Evolutionary conservation across 2,113 vertebrate genomes (phyloP).

Genomic region (Sylvietta virens): DNA sequence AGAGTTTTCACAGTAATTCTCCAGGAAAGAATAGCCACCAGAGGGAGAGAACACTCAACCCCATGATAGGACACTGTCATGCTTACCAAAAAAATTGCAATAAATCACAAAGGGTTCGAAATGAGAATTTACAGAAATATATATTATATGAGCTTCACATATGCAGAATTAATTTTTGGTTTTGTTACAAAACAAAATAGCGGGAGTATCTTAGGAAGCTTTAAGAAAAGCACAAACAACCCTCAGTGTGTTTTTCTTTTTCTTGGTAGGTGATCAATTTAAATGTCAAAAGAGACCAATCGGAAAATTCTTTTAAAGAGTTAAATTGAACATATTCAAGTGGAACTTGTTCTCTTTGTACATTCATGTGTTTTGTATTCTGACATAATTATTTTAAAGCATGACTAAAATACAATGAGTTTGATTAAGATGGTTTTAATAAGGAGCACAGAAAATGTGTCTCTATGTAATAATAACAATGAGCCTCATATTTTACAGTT

Average conservation of each 20-base stretch:
- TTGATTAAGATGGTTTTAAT: slow-evolving; percentile 61
- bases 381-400: slow-evolving; percentile 39
- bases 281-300: background rate
- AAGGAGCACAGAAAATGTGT: slow-evolving; percentile 27
- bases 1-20: background rate
- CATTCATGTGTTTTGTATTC: slow-evolving; percentile 27
- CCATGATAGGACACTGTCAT: background rate
- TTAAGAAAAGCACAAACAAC: background rate
- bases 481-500: slow-evolving; percentile 29
- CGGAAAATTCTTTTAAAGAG: background rate
- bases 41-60: background rate
- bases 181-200: background rate
- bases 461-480: slow-evolving; percentile 26
- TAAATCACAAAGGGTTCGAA: background rate
- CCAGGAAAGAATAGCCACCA: background rate
- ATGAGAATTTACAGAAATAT: background rate
- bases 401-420: slow-evolving; percentile 43
- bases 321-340: slow-evolving; percentile 14
- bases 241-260: background rate
- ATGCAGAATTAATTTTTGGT: background rate
- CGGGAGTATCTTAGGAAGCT: background rate
- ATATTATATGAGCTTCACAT: background rate
- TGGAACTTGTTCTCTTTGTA: background rate
- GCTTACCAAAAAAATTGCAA: background rate
- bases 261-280: background rate